Conservation (phyloP, 2,113 vertebrate genomes). For the Mustela lutreola region DNA sequence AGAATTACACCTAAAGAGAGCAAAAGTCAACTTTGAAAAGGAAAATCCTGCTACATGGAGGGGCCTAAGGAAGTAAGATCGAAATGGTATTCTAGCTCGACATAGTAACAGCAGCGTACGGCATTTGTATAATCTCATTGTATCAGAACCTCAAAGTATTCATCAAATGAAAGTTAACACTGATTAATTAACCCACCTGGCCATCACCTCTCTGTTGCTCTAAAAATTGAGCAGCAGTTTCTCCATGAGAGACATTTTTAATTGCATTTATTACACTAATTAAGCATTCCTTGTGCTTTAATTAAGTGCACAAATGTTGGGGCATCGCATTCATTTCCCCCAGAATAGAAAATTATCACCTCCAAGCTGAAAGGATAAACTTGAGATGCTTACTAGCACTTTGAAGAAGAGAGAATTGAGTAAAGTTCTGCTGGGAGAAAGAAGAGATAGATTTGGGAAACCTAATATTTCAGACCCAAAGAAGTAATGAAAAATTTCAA, state of each 20-base stretch:
- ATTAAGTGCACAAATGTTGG: slow-evolving; percentile 68
- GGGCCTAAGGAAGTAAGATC: not conserved
- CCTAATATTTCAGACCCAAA: not conserved
- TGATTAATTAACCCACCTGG: slow-evolving; percentile 78
- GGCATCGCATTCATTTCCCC: slow-evolving; percentile 19
- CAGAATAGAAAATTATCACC: slow-evolving; percentile 44
- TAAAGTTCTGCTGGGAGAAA: not conserved
- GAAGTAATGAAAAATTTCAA: slow-evolving; percentile 58
- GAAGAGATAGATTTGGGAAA: slow-evolving; percentile 10
- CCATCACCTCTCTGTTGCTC: slow-evolving; percentile 52
- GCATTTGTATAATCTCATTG: not conserved
- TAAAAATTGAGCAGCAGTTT: slow-evolving; percentile 69
- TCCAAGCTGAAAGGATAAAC: slow-evolving; percentile 18
- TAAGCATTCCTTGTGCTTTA: slow-evolving; percentile 75
- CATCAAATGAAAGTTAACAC: slow-evolving; percentile 64
- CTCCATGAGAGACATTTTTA: slow-evolving; percentile 64
- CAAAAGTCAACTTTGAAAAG: slow-evolving; percentile 39
- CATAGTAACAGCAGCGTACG: not conserved
- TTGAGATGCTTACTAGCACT: not conserved
- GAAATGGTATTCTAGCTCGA: not conserved
- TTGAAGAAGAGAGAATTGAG: slow-evolving; percentile 37
- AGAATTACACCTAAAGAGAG: not conserved
- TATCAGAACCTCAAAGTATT: slow-evolving; percentile 60
- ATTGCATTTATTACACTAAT: slow-evolving; percentile 77
- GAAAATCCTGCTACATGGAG: not conserved